Percentiles rank a stretch among this genome's conserved stretches.
Evolutionary conservation across 2,113 vertebrate species (phyloP).

Genomic region (Lagopus muta): DNA sequence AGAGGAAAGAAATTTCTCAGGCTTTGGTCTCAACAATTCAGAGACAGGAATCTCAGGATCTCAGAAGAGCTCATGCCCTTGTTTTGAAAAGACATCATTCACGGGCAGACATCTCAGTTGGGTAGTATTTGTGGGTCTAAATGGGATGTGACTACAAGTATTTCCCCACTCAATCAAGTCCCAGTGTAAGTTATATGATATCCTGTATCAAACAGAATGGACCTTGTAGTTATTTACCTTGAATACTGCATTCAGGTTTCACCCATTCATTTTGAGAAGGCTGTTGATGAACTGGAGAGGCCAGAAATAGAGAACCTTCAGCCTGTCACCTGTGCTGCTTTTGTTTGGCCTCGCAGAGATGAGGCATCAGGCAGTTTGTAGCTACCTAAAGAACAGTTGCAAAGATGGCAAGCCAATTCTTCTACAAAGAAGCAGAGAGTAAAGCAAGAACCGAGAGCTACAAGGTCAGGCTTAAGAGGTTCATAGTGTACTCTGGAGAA

Average conservation of each 20-base stretch:
- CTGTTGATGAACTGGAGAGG: neutral
- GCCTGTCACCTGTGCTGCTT: rapidly evolving
- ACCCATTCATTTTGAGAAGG: neutral
- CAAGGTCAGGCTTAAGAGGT: neutral
- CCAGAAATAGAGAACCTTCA: neutral
- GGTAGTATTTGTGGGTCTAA: neutral
- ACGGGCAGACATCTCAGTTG: neutral
- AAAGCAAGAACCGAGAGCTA: neutral
- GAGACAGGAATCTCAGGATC: neutral
- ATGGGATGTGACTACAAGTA: neutral
- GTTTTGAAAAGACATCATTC: neutral
- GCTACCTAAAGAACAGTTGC: neutral
- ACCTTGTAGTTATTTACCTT: neutral
- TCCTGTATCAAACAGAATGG: neutral
- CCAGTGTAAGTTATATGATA: neutral
- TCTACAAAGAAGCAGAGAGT: neutral
- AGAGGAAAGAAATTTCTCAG: neutral
- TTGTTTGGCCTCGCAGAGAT: neutral
- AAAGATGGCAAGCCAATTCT: neutral
- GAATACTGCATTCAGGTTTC: neutral
- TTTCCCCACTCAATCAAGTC: neutral
- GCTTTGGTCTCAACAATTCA: neutral
- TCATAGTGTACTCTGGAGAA: neutral
- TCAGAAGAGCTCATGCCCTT: neutral
- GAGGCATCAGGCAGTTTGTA: neutral